Evolutionary conservation across 2,113 vertebrate species (phyloP), one percentile per base, ranked within the genome.

Genomic region (Crotalus tigris): DNA sequence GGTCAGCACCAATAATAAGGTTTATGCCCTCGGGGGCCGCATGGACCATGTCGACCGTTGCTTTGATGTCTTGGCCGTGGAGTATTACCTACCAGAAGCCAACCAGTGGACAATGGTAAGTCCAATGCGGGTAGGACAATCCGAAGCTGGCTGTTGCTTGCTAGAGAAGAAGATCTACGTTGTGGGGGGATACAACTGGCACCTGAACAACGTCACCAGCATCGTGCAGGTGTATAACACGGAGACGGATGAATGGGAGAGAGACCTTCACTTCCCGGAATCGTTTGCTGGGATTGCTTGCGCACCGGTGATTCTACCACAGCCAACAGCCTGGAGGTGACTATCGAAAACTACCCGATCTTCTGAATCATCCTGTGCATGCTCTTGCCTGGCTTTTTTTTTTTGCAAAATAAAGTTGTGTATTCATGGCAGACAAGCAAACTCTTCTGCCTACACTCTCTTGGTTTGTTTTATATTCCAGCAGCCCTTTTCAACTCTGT

Each of bases 11-110:
- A 95, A 93, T 0, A 92, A 97, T 4, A 97, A 98, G 23, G 96
- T 99, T 13, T 99, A 99, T 0, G 98, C 98, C 0, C 97, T 99
- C 3, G 99, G 99, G 0, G 99, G 99, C 21, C 98, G 99, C 91
- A 99, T 99, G 99, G 99, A 99, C 97, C 99, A 99, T 0, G 98
- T 99, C 26, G 99, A 99, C 94, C 99, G 99, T 8, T 99, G 99
- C 89, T 99, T 99, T 0, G 99, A 99, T 0, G 99, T 99, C 44
- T 95, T 99, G 85, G 98, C 98, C 0, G 99, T 98, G 33, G 99
- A 99, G 57, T 99, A 99, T 96, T 99, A 99, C 3, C 55, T 98
- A 46, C 99, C 99, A 0, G 98, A 99, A 88, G 97, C 97, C 0
- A 98, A 99, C 96, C 98, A 99, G 92, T 99, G 99, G 99, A 99